These are phyloP conservation scores for Ataeniobius toweri DNA, from an alignment of 2,797 vertebrate species.

Conservation along the genomic window DNA sequence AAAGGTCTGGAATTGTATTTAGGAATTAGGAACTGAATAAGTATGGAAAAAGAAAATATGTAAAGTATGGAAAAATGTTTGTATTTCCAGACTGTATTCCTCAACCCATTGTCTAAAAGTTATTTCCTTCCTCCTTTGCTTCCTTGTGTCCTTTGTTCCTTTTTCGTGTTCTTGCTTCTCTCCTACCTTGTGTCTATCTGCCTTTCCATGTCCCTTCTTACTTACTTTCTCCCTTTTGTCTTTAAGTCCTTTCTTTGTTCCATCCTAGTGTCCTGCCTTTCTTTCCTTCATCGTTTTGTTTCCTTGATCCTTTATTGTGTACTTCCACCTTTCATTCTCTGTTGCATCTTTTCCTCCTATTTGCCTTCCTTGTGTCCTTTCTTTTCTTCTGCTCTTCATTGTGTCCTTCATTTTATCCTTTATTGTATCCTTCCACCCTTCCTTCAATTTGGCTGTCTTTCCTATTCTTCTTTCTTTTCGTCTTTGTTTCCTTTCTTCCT, in stretches of 20 bases:
- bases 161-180: not conserved
- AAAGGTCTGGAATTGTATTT: not conserved
- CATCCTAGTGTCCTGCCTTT: not conserved
- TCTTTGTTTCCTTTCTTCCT: not conserved
- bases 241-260: not conserved
- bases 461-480: too few relatives aligned
- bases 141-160: not conserved
- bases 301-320: conserved; percentile 33
- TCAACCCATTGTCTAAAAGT: not conserved
- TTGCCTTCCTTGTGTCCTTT: not conserved
- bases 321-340: not conserved
- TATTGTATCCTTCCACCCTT: too few relatives aligned
- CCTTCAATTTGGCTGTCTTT: too few relatives aligned
- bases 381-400: not conserved
- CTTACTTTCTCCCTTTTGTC: not conserved
- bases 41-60: not conserved
- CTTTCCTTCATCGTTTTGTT: not conserved
- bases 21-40: not conserved
- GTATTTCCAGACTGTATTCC: not conserved
- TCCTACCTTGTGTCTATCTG: not conserved
- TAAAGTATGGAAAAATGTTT: not conserved
- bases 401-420: not conserved
- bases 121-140: not conserved
- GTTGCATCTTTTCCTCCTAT: not conserved
- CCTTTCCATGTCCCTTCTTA: not conserved